phyloP scores from a whole-genome alignment of 2,113 vertebrate genomes.

The Corythornis vintsioides region DNA sequence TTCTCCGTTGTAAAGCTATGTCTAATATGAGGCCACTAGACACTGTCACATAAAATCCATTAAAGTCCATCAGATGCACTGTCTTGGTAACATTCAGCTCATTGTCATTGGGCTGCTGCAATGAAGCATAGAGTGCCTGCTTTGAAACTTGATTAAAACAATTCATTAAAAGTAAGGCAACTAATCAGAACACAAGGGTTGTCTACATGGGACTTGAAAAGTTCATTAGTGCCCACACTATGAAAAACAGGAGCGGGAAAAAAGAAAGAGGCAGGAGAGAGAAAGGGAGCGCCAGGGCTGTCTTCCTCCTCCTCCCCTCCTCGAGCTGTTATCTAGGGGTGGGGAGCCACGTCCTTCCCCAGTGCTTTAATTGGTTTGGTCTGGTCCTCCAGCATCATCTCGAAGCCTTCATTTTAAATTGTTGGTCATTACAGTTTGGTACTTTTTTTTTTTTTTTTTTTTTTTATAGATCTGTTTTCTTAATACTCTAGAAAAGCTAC shows the following conservation, averaged over 20 bases:
- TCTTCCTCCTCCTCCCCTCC: background rate
- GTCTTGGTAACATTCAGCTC: constrained; percentile 67
- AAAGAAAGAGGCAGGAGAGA: constrained; percentile 1
- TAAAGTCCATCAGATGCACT: constrained; percentile 73
- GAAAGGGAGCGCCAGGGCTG: background rate
- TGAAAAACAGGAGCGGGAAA: background rate
- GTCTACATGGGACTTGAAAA: constrained; percentile 67
- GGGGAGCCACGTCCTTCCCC: background rate
- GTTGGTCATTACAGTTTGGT: background rate
- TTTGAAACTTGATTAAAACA: constrained; percentile 78
- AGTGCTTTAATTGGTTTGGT: constrained; percentile 22
- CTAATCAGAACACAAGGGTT: constrained; percentile 60
- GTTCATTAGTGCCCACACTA: constrained; percentile 53
- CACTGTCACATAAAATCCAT: constrained; percentile 73
- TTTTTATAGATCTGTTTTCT: background rate
- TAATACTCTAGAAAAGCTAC: background rate
- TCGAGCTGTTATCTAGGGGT: background rate
- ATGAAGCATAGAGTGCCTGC: constrained; percentile 71
- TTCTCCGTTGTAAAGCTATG: constrained; percentile 69
- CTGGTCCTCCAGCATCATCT: background rate
- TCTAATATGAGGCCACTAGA: constrained; percentile 71
- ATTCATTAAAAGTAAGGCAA: constrained; percentile 72
- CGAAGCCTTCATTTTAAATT: background rate
- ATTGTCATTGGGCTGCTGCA: constrained; percentile 71
- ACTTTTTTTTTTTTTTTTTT: background rate